Base-by-base conservation (phyloP, 92 coral and sea anemone species). In the Epizoanthus illoricatus region DNA sequence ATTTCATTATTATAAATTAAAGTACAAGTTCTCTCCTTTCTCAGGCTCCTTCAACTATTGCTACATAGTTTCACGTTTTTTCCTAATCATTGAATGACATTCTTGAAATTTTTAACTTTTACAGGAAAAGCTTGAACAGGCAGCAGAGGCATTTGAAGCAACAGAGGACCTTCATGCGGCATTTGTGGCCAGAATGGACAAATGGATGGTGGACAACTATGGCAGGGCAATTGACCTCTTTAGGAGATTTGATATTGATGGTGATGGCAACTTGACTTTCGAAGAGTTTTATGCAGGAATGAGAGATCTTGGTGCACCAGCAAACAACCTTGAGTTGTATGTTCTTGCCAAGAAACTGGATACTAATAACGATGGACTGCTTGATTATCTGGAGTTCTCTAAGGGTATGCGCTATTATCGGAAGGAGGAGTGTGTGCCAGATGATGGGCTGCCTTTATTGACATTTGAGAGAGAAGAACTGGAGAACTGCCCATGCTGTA, bases 231-330 rank as follows among this genome's bases (percentile, higher is more conserved):
- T 96, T 74, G 99, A 96, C 64, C 89, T 96, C 36, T 96, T 96
- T 54, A 91, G 99, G 4, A 89, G 99, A 56, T 96, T 96, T 86
- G 99, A 96, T 65, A 87, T 96, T n/a, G 93, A 96, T 72, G 99
- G 99, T 16, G 99, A 96, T 76, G 99, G 99, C 43, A 92, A 92
- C 52, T 83, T 96, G 75, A 93, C 96, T 12, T 96, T 93, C 40
- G 99, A 96, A 18, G 99, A 96, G 80, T 96, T 96, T 70, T 96
- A 96, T 75, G 98, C 99, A 18, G 99, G 99, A 84, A 96, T 96
- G 99, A 87, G 97, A 84, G 99, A 96, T 75, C 86, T 96, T 17
- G 85, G 94, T 73, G 99, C 98, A 17, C 99, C 99, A 7, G 97
- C 98, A 8, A 96, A 96, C 83, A 96, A 90, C 83, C 84, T 93